Base-by-base conservation (phyloP, 2,888 invertebrate genomes). In the Lochmaea capreae region DNA sequence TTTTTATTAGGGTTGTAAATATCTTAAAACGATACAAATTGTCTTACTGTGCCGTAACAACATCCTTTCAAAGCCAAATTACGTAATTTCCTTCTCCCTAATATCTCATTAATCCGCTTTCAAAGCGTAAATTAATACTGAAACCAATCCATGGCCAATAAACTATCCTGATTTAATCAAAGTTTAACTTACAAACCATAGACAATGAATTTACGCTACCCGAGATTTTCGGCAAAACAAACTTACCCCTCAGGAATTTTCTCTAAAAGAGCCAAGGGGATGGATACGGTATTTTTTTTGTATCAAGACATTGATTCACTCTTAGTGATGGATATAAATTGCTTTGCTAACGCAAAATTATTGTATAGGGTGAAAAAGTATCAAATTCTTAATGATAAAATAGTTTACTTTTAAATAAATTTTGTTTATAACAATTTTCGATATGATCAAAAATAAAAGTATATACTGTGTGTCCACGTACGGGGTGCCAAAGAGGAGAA, bases 151-250 rank as follows among this genome's bases (percentile, higher is more conserved):
- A 52, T 52, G 62, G 69, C 69, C 70, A 63, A 59, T 63, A 61
- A 70, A 70, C 70, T 70, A 70, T 70, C 70, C 63, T 14, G 43
- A 70, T 70, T 70, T 70, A 70, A 70, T 70, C 63, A 63, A 70
- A 70, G 70, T 70, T 63, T 63, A 70, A 70, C 63, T 63, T 70
- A 63, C 70, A 63, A 63, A 63, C 70, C 63, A 63, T 70, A 70
- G 54, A 63, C 70, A 59, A 61, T 54, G 54, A 54, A 54, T 54
- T 54, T 54, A 54, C 52, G 16, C 52, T 52, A 18, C 54, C 8
- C 54, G 16, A 54, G 18, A 16, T 18, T 10, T 54, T 54, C 54
- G 16, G 10, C 16, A 16, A 52, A n/a, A 52, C 54, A 18, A 18
- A 18, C 18, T 9, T 8, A 54, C 18, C 54, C 16, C 16, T 16